A percentile compares a stretch with the other conserved stretches of the same genome.
phyloP scores from a whole-genome alignment of 1,140 invertebrate genomes.

The Hetaerina americana region DNA sequence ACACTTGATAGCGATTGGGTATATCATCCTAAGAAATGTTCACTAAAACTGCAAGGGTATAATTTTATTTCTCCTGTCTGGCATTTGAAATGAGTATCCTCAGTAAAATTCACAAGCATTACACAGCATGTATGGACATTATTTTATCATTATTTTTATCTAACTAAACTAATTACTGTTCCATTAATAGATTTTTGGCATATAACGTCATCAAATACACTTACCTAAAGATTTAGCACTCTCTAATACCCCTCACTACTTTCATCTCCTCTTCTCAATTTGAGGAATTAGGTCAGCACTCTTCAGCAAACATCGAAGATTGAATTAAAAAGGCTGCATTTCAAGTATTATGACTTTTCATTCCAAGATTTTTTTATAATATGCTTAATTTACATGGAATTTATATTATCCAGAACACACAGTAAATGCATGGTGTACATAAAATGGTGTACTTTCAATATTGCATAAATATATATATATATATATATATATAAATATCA shows the following conservation, averaged over 20 bases:
- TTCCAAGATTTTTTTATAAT: background rate
- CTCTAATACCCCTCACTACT: background rate
- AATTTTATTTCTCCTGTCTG: background rate
- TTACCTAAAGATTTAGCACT: background rate
- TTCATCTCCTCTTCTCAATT: background rate
- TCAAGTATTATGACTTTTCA: background rate
- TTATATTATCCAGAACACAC: background rate
- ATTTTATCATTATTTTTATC: background rate
- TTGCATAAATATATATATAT: background rate
- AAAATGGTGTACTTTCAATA: too few species aligned
- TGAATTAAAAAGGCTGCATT: background rate
- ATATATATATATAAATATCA: background rate
- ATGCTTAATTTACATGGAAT: background rate
- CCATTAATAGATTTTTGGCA: background rate
- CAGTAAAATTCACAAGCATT: background rate
- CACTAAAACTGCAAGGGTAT: too few species aligned
- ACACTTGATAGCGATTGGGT: background rate
- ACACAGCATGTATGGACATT: too few species aligned
- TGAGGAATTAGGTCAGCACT: background rate
- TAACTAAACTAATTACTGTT: background rate
- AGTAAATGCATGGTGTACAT: too few species aligned
- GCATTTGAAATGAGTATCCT: background rate
- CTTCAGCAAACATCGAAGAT: background rate
- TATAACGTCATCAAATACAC: background rate
- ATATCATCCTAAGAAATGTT: background rate